These are phyloP conservation scores for Otus sunia DNA, from an alignment of 2,113 vertebrate species.

Conservation along the genomic window DNA sequence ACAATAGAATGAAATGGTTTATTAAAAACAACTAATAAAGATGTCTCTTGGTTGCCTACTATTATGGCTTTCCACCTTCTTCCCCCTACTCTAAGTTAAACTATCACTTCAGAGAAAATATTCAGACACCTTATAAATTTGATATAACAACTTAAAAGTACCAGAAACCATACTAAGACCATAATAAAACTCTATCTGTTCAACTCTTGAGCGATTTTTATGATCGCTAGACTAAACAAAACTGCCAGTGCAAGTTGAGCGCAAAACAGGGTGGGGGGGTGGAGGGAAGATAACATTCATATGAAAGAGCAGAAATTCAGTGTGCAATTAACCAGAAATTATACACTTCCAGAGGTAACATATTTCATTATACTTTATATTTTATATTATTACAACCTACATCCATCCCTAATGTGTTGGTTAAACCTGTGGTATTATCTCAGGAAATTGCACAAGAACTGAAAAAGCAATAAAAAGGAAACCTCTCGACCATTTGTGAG, in stretches of 20 bases:
- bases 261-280: neutral
- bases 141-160: neutral
- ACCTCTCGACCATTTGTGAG: neutral
- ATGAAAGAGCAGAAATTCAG: neutral
- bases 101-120: neutral
- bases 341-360: neutral
- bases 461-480: neutral
- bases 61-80: neutral
- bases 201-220: neutral
- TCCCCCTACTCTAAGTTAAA: neutral
- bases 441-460: neutral
- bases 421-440: neutral
- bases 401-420: neutral
- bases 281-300: neutral
- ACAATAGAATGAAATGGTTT: neutral
- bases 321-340: neutral
- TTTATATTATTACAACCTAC: neutral
- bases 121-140: neutral
- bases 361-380: neutral
- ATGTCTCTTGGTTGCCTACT: neutral
- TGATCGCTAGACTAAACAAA: constrained; percentile 58
- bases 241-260: neutral
- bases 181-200: neutral
- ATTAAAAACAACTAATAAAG: neutral
- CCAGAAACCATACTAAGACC: neutral